Conservation (phyloP, 53 echinoderm and acorn worm genomes). For the Zoroaster sp. region DNA sequence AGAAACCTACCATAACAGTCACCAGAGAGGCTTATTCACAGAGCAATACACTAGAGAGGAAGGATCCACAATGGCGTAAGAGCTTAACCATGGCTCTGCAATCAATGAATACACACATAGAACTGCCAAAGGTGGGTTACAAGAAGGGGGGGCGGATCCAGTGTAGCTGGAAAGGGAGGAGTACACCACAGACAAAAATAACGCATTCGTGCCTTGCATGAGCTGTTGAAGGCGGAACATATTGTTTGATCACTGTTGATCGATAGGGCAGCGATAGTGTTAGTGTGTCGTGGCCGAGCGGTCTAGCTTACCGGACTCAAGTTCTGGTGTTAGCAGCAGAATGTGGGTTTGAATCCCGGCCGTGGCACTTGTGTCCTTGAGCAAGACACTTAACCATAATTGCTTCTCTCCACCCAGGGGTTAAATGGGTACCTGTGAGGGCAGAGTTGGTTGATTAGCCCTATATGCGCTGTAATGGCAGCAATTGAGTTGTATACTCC, state of each 20-base stretch:
- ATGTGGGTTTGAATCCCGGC: no score
- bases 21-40: slow-evolving; percentile 22
- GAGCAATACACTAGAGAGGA: slow-evolving; percentile 20
- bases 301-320: background rate
- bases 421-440: no score
- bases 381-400: no score
- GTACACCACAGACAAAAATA: background rate
- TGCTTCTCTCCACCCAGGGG: no score
- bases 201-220: background rate
- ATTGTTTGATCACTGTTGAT: no score
- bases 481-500: no score
- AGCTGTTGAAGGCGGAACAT: no score
- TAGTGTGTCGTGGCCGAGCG: background rate
- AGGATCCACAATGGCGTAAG: slow-evolving; percentile 38
- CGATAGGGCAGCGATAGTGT: no score
- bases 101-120: slow-evolving; percentile 49
- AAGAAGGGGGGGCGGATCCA: background rate
- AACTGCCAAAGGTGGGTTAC: slow-evolving; percentile 18
- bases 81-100: slow-evolving; percentile 45
- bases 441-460: no score
- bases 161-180: background rate
- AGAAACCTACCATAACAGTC: slow-evolving; percentile 24
- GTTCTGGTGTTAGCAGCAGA: no score
- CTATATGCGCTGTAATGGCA: no score
- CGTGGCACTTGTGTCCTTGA: no score